Evolutionary conservation across 92 coral and sea anemone genomes (phyloP).

Genomic region (Palythoa grandiflora): DNA sequence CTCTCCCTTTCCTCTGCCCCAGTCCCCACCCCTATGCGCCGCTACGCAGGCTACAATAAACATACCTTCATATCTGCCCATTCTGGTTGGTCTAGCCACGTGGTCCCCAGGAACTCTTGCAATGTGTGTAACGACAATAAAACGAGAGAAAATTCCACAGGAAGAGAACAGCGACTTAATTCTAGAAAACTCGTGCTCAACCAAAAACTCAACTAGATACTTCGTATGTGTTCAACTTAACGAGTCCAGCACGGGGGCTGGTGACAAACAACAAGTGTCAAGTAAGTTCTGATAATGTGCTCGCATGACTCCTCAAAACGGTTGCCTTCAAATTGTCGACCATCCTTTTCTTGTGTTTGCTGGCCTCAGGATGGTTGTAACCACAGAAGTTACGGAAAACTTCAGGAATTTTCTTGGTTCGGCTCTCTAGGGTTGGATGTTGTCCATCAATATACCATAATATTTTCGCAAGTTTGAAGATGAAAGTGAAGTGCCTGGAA

Average conservation of each 20-base stretch:
- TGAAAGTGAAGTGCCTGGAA: slow-evolving; percentile 29
- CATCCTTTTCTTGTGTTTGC: slow-evolving; percentile 28
- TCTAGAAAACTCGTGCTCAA: too few relatives aligned
- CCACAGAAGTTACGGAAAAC: slow-evolving; percentile 23
- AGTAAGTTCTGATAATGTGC: too few relatives aligned
- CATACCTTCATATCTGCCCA: neutral
- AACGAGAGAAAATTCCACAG: too few relatives aligned
- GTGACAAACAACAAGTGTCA: too few relatives aligned
- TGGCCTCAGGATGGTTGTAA: slow-evolving; percentile 44
- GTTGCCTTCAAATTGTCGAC: slow-evolving; percentile 30
- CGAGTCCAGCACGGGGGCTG: too few relatives aligned
- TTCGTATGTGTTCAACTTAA: too few relatives aligned
- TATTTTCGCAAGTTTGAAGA: slow-evolving; percentile 14
- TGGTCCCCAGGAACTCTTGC: slow-evolving; percentile 21
- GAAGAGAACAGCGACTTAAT: too few relatives aligned
- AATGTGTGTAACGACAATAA: too few relatives aligned
- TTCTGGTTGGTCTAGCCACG: slow-evolving; percentile 3
- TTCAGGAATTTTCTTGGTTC: slow-evolving; percentile 37
- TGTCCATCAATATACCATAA: neutral
- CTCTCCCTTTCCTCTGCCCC: too few relatives aligned
- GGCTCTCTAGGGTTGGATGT: neutral
- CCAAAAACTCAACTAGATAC: too few relatives aligned
- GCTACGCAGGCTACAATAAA: too few relatives aligned
- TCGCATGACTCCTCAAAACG: neutral
- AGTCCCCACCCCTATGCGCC: too few relatives aligned